Percentiles rank a stretch among this genome's conserved stretches.
phyloP scores from a whole-genome alignment of 2,888 invertebrate species.

The Cantharis flavilabris region DNA sequence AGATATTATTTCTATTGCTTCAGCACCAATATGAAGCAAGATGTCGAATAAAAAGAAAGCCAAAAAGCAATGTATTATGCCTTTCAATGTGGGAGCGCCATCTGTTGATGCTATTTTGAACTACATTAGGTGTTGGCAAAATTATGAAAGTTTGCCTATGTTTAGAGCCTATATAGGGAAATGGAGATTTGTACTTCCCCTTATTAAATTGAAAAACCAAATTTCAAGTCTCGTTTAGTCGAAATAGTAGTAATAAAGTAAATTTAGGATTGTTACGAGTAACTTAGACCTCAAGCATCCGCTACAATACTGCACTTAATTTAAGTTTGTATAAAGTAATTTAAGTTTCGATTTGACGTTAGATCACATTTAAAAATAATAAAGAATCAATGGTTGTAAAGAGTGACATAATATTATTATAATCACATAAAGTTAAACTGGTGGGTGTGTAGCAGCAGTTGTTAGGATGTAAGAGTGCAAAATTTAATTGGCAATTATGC shows the following conservation, averaged over 20 bases:
- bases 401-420: neutral
- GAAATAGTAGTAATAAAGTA: neutral
- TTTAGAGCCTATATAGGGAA: too few species aligned
- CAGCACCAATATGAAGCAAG: too few species aligned
- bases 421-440: neutral
- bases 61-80: too few species aligned
- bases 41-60: too few species aligned
- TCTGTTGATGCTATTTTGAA: too few species aligned
- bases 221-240: neutral
- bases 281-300: conserved; percentile 23
- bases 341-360: neutral
- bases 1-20: too few species aligned
- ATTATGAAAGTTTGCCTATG: too few species aligned
- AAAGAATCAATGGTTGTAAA: neutral
- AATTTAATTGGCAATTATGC: neutral
- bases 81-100: too few species aligned
- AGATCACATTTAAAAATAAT: conserved; percentile 11
- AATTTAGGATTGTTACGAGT: neutral
- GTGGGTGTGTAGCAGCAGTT: neutral
- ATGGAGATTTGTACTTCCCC: neutral
- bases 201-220: neutral
- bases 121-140: too few species aligned
- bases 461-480: neutral
- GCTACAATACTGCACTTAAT: conserved; percentile 48
- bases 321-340: neutral